Evolutionary conservation across 1,140 invertebrate species (phyloP), one percentile per base, ranked within the genome.

Genomic region (Euura saliciscinereae): DNA sequence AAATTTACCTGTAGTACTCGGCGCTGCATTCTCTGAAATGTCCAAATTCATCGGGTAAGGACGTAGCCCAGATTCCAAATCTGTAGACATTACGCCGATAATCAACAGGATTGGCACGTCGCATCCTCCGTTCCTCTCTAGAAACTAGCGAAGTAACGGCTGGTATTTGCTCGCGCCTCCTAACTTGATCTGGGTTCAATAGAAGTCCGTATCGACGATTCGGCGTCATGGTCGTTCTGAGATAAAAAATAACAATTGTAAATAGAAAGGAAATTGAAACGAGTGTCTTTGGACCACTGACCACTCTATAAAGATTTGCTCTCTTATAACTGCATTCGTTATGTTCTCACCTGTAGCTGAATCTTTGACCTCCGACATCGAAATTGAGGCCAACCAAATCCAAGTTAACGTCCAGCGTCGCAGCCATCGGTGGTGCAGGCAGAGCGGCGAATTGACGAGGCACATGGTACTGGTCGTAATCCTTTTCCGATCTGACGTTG

Each of bases 401-500:
- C 42, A 78, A 80, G 68, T 74, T 77, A 10, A 79, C 69, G 10
- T 75, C 71, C 59, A 77, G 74, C 43, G 76, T 74, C 65, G 74
- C 75, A 45, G 78, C 66, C 66, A 75, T 71, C 8, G 70, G 70
- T 65, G 73, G 71, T 44, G 75, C 45, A 66, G 76, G 64, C 64
- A 75, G 77, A 28, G 72, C 69, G 46, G 67, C 74, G 68, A 78
- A 72, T 70, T 84, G 80, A n/a, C 78, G 74, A 8, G 81, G 79
- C 28, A 96, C 90, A 80, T 92, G 89, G 83, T 97, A 96, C 75
- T 96, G 92, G 78, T 98, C 96, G 86, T 96, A 98, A 78, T 97
- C 94, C 75, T 93, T 90, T 83, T 94, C 93, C 1, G 94, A 95
- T 76, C 93, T 91, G 3, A 98, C 94, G 91, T 96, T 98, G 83